Evolutionary conservation across 2,113 vertebrate genomes (phyloP), one percentile per base, ranked within the genome.

Genomic region (Istiophorus platypterus): DNA sequence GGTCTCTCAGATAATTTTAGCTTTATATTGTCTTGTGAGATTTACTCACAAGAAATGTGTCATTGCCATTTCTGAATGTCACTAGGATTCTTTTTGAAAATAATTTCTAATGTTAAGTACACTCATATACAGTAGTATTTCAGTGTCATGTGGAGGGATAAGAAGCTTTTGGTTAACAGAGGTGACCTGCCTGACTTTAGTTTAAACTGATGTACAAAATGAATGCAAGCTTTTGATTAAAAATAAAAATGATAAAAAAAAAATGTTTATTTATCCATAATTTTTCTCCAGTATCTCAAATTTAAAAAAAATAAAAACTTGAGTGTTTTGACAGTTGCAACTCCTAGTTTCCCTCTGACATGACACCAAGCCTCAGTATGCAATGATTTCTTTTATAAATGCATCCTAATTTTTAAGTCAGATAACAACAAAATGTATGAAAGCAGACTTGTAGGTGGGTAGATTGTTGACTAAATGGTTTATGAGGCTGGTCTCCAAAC

Each of bases 381-480:
- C 13, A 58, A 18, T 6, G 4, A 26, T 34, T 24, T 49, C 10
- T 14, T 62, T n/a, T 4, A 34, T 24, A 10, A 45, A 37, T 24
- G 27, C 6, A 27, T n/a, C 34, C 34, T 15, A 45, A 24, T 27
- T 41, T 51, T 29, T 39, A 14, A 58, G 51, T 7, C 6, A 34
- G 52, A 2, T 39, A 10, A 26, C 20, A 66, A 49, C 22, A 1
- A 39, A 59, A 45, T 26, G 4, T 17, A 51, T 56, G 56, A 76
- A 27, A 49, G 54, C 14, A 4, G 27, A 20, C 34, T 24, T 63
- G 14, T 54, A 67, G 22, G 26, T 66, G 24, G 18, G 11, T 15
- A 57, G 51, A 58, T 42, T 26, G n/a, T 61, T 61, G 14, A 45
- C 29, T 63, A n/a, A 62, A 29, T 42, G 31, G 47, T 69, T 76